Evolutionary conservation across 2,113 vertebrate genomes (phyloP).

Genomic region (Sphyrna mokarran): DNA sequence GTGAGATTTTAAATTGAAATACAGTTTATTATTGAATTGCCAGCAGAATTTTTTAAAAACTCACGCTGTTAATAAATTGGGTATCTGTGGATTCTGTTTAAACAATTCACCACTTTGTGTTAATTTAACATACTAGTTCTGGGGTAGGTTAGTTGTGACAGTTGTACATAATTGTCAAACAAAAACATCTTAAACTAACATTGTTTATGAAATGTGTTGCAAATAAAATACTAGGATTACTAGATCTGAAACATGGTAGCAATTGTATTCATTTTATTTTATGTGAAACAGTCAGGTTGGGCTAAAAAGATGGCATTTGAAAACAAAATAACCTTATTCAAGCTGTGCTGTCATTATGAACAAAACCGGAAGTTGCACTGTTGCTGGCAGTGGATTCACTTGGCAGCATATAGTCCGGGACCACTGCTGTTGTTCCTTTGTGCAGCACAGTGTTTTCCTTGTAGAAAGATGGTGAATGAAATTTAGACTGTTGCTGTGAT

Average conservation of each 20-base stretch:
- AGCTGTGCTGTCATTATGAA: not conserved
- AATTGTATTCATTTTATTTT: not conserved
- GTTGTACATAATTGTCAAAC: not conserved
- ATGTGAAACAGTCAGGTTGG: not conserved
- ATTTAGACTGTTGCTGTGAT: not conserved
- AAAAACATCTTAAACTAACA: not conserved
- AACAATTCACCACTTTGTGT: not conserved
- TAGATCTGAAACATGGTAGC: not conserved
- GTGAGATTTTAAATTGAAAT: not conserved
- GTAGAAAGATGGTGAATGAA: not conserved
- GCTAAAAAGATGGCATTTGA: not conserved
- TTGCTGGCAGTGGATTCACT: not conserved
- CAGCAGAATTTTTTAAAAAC: not conserved
- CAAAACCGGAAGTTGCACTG: constrained; percentile 13
- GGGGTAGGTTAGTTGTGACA: not conserved
- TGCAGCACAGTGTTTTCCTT: not conserved
- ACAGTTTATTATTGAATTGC: not conserved
- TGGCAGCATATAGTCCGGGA: not conserved
- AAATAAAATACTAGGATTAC: not conserved
- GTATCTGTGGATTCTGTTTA: not conserved
- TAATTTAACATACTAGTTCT: not conserved
- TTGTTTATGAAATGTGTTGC: not conserved
- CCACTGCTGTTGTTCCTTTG: not conserved
- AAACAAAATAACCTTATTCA: constrained; percentile 1
- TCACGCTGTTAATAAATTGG: not conserved